Evolutionary conservation across 2,797 vertebrate species (phyloP).

Genomic region (Manis pentadactyla): DNA sequence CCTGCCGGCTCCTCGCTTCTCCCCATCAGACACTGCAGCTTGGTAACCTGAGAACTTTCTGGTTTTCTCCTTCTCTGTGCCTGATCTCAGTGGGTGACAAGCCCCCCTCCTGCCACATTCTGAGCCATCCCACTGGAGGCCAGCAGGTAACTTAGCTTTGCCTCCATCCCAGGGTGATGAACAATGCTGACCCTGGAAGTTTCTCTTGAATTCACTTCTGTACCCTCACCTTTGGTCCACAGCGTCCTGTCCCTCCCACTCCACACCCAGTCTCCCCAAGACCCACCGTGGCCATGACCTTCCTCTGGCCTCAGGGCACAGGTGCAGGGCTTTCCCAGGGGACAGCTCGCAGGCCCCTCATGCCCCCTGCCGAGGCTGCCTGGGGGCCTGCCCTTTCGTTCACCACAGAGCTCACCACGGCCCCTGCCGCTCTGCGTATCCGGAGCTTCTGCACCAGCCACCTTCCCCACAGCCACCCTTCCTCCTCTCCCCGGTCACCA

Average conservation of each 20-base stretch:
- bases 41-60: neutral
- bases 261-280: neutral
- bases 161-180: neutral
- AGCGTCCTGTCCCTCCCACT: neutral
- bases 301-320: neutral
- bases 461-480: neutral
- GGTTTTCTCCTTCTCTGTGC: neutral
- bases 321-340: neutral
- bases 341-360: neutral
- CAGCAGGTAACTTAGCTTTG: neutral
- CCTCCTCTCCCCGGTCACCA: neutral
- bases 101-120: no score
- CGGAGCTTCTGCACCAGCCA: fast-evolving
- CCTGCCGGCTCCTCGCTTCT: no score
- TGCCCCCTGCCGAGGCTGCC: neutral
- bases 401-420: no score
- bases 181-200: neutral
- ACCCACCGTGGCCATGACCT: neutral
- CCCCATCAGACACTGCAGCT: fast-evolving
- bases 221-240: neutral
- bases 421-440: no score
- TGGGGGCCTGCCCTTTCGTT: neutral
- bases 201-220: neutral
- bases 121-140: neutral
- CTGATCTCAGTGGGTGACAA: neutral